A percentile compares a stretch with the other conserved stretches of the same genome.
These are phyloP conservation scores for Acanthoscelides obtectus DNA, from an alignment of 2,888 invertebrate species.

Conservation along the genomic window DNA sequence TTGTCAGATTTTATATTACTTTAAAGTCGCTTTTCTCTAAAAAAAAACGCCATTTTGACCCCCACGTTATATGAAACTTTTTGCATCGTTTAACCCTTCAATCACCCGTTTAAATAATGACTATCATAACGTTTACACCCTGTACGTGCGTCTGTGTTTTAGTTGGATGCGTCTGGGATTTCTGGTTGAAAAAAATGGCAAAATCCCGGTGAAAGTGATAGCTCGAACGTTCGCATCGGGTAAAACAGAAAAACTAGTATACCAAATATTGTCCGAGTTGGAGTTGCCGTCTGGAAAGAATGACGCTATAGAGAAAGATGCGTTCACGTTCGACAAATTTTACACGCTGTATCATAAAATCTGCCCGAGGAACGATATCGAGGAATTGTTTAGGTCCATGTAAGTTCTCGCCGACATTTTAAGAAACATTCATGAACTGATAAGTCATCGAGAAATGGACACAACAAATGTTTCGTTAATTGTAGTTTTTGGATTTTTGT, in stretches of 20 bases:
- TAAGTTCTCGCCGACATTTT: conserved; percentile 53
- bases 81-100: too few species aligned
- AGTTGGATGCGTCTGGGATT: conserved; percentile 99
- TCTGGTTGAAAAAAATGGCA: conserved; percentile 87
- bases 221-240: conserved; percentile 99
- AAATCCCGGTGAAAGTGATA: conserved; percentile 95
- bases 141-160: conserved; percentile 46
- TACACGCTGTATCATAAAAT: conserved; percentile 98
- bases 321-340: conserved; percentile 98
- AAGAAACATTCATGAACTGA: background rate
- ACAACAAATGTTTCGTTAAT: background rate
- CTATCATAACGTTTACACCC: too few species aligned
- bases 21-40: too few species aligned
- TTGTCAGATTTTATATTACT: too few species aligned
- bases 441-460: background rate
- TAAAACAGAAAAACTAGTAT: conserved; percentile 96
- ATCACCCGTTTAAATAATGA: too few species aligned
- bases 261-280: conserved; percentile 91
- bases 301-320: conserved; percentile 89
- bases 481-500: background rate
- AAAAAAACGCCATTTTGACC: too few species aligned
- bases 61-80: too few species aligned
- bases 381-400: conserved; percentile 94
- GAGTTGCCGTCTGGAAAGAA: conserved; percentile 93
- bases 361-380: conserved; percentile 97